phyloP scores from a whole-genome alignment of 1,140 invertebrate genomes.

The Ooceraea biroi region DNA sequence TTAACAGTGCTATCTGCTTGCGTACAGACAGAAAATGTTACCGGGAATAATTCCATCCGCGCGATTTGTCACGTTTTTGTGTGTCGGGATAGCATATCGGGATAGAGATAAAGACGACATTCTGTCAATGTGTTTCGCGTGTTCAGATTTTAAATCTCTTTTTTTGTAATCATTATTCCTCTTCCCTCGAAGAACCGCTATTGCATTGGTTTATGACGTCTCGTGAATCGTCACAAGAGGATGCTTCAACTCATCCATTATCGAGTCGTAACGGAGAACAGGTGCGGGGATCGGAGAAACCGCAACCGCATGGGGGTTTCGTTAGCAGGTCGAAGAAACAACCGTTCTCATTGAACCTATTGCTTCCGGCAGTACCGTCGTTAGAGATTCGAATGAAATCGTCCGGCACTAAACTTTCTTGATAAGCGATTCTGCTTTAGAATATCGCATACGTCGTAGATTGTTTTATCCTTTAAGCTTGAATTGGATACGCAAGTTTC shows the following conservation, averaged over 20 bases:
- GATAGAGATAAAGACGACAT: too few species aligned
- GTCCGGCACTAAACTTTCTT: slow-evolving; percentile 51
- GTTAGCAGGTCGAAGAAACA: slow-evolving; percentile 64
- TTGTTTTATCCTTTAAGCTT: not conserved
- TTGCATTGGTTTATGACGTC: slow-evolving; percentile 7
- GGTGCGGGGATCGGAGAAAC: slow-evolving; percentile 43
- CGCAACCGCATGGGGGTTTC: slow-evolving; percentile 57
- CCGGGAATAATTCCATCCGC: too few species aligned
- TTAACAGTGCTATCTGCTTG: too few species aligned
- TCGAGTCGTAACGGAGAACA: slow-evolving; percentile 54
- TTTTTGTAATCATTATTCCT: not conserved
- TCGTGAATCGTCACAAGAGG: slow-evolving; percentile 3
- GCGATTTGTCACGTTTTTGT: not conserved
- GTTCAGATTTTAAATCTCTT: not conserved
- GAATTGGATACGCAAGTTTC: not conserved
- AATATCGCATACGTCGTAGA: not conserved
- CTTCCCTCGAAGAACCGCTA: slow-evolving; percentile 2
- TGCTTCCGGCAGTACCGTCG: slow-evolving; percentile 53
- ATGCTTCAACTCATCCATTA: slow-evolving; percentile 72
- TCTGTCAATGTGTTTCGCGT: too few species aligned
- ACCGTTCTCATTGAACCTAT: slow-evolving; percentile 57
- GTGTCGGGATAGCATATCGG: too few species aligned
- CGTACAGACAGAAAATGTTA: too few species aligned
- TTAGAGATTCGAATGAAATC: slow-evolving; percentile 35
- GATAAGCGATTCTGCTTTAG: slow-evolving; percentile 41